These are phyloP conservation scores for Dysdera silvatica DNA, from an alignment of 1,140 invertebrate species.

Conservation along the genomic window DNA sequence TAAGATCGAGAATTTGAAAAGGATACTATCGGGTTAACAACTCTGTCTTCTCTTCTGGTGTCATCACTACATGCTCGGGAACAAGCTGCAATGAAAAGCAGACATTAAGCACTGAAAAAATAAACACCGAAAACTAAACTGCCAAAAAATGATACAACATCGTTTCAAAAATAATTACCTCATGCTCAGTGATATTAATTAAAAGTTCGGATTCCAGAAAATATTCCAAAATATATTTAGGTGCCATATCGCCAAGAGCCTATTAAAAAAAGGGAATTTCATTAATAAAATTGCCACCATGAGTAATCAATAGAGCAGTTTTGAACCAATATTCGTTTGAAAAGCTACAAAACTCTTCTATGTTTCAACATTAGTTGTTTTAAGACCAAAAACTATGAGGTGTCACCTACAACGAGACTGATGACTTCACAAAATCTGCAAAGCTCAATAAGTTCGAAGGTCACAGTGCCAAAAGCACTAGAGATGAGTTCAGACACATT, in stretches of 20 bases:
- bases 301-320: too few relatives aligned
- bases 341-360: too few relatives aligned
- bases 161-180: slow-evolving; percentile 45
- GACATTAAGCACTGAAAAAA: neutral
- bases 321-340: too few relatives aligned
- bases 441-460: too few relatives aligned
- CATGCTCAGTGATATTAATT: slow-evolving; percentile 99
- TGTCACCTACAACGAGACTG: too few relatives aligned
- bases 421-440: too few relatives aligned
- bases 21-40: slow-evolving; percentile 82
- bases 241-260: slow-evolving; percentile 94
- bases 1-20: slow-evolving; percentile 41
- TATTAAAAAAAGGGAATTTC: slow-evolving; percentile 45
- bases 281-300: too few relatives aligned
- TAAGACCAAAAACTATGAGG: too few relatives aligned
- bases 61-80: slow-evolving; percentile 97
- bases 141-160: neutral
- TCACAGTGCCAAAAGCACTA: too few relatives aligned
- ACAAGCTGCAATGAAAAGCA: slow-evolving; percentile 56
- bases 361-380: too few relatives aligned
- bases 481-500: too few relatives aligned
- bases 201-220: slow-evolving; percentile 96
- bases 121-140: neutral
- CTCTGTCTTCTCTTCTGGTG: slow-evolving; percentile 94
- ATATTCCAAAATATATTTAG: slow-evolving; percentile 97